phyloP scores from a whole-genome alignment of 2,113 vertebrate genomes.

The Pomatorhinus ruficollis region DNA sequence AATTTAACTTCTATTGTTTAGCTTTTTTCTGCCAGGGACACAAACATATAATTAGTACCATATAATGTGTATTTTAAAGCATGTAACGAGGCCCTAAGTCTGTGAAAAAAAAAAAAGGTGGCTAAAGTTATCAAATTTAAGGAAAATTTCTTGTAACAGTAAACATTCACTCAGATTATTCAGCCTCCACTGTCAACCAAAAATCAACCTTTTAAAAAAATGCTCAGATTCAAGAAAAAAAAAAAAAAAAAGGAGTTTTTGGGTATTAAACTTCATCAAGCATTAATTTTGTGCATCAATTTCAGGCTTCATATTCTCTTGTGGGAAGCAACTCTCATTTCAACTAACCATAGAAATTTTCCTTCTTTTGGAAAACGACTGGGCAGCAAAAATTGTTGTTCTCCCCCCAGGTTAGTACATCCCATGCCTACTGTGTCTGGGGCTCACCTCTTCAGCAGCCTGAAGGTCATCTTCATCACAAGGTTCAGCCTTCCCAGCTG shows the following conservation, averaged over 20 bases:
- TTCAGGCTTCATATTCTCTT: background rate
- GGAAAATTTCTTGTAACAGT: background rate
- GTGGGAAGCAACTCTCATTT: background rate
- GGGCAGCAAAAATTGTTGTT: background rate
- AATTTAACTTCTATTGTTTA: background rate
- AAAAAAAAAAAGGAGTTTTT: background rate
- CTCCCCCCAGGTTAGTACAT: background rate
- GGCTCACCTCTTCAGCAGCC: conserved; percentile 88
- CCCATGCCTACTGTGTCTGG: background rate
- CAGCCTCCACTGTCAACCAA: background rate
- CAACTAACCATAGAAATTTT: background rate
- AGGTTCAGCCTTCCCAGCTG: conserved; percentile 74
- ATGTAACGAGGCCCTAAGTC: background rate
- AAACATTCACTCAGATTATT: background rate
- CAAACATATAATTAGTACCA: background rate
- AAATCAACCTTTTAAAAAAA: background rate
- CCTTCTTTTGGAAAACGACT: background rate
- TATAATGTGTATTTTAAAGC: background rate
- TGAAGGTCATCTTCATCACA: conserved; percentile 87
- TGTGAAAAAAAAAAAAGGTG: background rate
- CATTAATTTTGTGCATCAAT: background rate
- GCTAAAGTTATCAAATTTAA: background rate
- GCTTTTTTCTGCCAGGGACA: background rate
- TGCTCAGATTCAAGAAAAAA: background rate
- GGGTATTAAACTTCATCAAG: background rate